Base-by-base conservation (phyloP, 1,140 invertebrate genomes). In the Pseudomyrmex dendroicus region DNA sequence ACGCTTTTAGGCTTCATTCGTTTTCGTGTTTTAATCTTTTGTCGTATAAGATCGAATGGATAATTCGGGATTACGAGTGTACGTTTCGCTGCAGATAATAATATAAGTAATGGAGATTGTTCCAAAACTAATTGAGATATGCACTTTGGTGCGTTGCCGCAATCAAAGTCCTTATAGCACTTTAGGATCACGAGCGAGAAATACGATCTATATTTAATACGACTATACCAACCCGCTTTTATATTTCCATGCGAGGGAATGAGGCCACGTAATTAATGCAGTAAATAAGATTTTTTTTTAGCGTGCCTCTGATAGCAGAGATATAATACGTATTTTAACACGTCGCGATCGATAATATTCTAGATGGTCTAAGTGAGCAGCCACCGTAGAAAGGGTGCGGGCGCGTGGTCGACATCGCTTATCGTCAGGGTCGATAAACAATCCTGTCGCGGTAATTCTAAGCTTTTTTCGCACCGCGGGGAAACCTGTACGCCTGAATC, bases 381-480 rank as follows among this genome's bases (percentile, higher is more conserved):
- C 35, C 35, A 5, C n/a, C 15, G 61, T 17, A 22, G 17, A 80
- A 46, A 74, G 48, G 12, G 4, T 35, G 35, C 35, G 22, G 59
- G 48, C 48, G 15, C 59, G 59, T 63, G 59, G 48, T 73, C 63
- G 35, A 54, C 64, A 20, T 57, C 50, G 52, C 54, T 83, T 77
- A 67, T 83, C 73, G 63, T 52, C 44, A 54, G 52, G 35, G 67
- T 63, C 67, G 83, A 84, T 84, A 84, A 84, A 84, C 77, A 80
- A 67, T 70, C 48, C 66, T 9, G 52, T 73, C 77, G 63, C 25
- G 52, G 68, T 70, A 82, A 84, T 82, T 82, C 35, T 44, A 77
- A 52, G 44, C 44, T 48, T 84, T 84, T 82, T 67, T 73, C 17
- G 63, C 48, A 59, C 17, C 46, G 35, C 13, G 9, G 62, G 35